Percentiles rank a stretch among this genome's conserved stretches.
phyloP scores from a whole-genome alignment of 2,113 vertebrate species.

The Entelurus aequoreus region DNA sequence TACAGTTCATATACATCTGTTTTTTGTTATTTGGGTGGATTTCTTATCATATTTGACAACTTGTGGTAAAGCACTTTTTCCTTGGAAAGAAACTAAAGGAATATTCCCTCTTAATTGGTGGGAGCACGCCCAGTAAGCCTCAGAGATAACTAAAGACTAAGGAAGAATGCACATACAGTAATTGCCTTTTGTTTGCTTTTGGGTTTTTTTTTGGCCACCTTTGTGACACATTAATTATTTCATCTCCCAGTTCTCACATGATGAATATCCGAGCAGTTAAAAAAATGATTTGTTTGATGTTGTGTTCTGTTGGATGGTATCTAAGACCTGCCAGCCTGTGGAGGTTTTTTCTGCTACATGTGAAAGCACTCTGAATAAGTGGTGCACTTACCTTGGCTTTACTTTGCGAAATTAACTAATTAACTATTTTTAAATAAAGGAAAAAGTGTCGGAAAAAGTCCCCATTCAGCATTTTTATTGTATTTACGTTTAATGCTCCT shows the following conservation, averaged over 20 bases:
- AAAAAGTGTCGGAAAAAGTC: constrained; percentile 64
- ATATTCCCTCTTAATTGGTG: constrained; percentile 30
- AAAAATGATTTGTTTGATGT: constrained; percentile 66
- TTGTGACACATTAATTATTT: constrained; percentile 51
- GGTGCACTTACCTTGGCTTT: constrained; percentile 65
- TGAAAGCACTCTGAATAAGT: constrained; percentile 70
- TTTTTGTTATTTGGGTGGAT: constrained; percentile 38
- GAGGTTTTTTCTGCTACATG: constrained; percentile 64
- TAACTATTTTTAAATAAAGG: constrained; percentile 75
- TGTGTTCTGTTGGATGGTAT: constrained; percentile 55
- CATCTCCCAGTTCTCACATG: constrained; percentile 50
- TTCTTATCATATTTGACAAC: constrained; percentile 43
- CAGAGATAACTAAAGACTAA: constrained; percentile 18
- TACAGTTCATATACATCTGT: constrained; percentile 25
- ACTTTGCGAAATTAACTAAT: constrained; percentile 69
- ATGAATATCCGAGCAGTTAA: constrained; percentile 54
- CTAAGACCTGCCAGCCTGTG: constrained; percentile 61
- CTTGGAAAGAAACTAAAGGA: not conserved
- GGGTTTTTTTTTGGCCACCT: constrained; percentile 29
- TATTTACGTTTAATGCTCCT: constrained; percentile 39
- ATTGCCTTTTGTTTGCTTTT: constrained; percentile 36
- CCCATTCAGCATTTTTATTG: constrained; percentile 37
- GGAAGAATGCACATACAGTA: constrained; percentile 25
- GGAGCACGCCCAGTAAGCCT: constrained; percentile 42
- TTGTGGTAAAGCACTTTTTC: constrained; percentile 25